Base-by-base conservation (phyloP, 2,113 vertebrate species). In the Ptilonorhynchus violaceus region DNA sequence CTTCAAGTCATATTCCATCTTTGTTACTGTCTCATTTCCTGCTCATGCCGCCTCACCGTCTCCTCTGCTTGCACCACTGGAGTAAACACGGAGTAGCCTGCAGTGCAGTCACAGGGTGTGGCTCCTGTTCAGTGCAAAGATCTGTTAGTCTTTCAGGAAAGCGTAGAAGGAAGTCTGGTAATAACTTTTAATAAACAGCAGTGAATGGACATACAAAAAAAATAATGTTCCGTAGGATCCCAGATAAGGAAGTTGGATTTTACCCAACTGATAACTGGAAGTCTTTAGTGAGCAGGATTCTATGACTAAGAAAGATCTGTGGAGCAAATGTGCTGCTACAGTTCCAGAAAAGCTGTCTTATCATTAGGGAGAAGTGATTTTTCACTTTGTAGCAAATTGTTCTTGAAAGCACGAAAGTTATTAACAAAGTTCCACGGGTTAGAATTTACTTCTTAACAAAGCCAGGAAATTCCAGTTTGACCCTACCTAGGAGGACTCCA, bases 181-280 rank as follows among this genome's bases (percentile, higher is more conserved):
- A 58, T 66, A 79, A 35, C n/a, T 89, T 35, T 37, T 5, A 67
- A 80, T 47, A 86, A 84, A 66, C 41, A 75, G 11, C 21, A 60
- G 27, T 27, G 18, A 76, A 49, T 42, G 39, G 53, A 28, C 19
- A 49, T 49, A 6, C 7, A 67, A 58, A 81, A 81, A 50, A 50
- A 50, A 13, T 7, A 0, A 12, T 0, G 0, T 33, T 85, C 18
- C 1, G 3, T 77, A 63, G 33, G 67, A 73, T 66, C 22, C 10
- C 31, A 85, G 59, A 79, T 30, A 85, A 52, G 25, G 88, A 31
- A 30, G 35, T 5, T 92, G 70, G 80, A 69, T 93, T 96, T 88
- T 47, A 69, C 18, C 10, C 33, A 68, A 5, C 4, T 25, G 23
- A 24, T n/a, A 58, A n/a, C 53, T 83, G 24, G 5, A 91, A 83